These are phyloP conservation scores for Spodoptera exigua DNA, from an alignment of 2,888 invertebrate genomes.

Conservation along the genomic window DNA sequence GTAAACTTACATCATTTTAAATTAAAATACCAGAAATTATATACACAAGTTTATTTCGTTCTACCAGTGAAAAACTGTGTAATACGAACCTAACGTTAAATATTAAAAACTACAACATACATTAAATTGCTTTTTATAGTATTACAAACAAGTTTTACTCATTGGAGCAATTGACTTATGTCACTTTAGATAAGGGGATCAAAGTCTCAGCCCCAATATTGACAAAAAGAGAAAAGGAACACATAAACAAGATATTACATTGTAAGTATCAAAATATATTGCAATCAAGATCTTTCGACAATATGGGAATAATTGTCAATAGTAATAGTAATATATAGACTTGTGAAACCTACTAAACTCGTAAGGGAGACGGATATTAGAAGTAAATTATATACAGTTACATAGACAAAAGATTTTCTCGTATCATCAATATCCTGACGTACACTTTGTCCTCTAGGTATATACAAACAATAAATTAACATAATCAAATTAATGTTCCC, in stretches of 20 bases:
- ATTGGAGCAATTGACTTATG: slow-evolving; percentile 55
- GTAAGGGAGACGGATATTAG: background rate
- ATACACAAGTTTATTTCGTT: slow-evolving; percentile 58
- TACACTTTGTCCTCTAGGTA: slow-evolving; percentile 38
- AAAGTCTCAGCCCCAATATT: slow-evolving; percentile 38
- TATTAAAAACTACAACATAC: slow-evolving; percentile 54
- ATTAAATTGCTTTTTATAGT: slow-evolving; percentile 46
- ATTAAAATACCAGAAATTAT: slow-evolving; percentile 17
- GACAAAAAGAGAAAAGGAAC: slow-evolving; percentile 49
- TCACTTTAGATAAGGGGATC: slow-evolving; percentile 38
- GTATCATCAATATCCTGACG: slow-evolving; percentile 2
- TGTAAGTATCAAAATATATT: slow-evolving; percentile 35
- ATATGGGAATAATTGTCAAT: slow-evolving; percentile 2
- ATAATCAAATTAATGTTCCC: slow-evolving; percentile 51
- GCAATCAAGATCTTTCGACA: slow-evolving; percentile 34
- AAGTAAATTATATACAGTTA: too few relatives aligned
- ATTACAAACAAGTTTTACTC: slow-evolving; percentile 57
- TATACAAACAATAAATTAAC: slow-evolving; percentile 58
- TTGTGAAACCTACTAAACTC: background rate
- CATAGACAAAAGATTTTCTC: slow-evolving; percentile 9
- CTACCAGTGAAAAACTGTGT: slow-evolving; percentile 63
- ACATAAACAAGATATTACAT: slow-evolving; percentile 36
- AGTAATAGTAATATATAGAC: too few relatives aligned
- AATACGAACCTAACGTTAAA: slow-evolving; percentile 52
- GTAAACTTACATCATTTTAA: too few relatives aligned